Evolutionary conservation across 2,797 vertebrate species (phyloP).

Genomic region (Chaenodraco wilsoni): DNA sequence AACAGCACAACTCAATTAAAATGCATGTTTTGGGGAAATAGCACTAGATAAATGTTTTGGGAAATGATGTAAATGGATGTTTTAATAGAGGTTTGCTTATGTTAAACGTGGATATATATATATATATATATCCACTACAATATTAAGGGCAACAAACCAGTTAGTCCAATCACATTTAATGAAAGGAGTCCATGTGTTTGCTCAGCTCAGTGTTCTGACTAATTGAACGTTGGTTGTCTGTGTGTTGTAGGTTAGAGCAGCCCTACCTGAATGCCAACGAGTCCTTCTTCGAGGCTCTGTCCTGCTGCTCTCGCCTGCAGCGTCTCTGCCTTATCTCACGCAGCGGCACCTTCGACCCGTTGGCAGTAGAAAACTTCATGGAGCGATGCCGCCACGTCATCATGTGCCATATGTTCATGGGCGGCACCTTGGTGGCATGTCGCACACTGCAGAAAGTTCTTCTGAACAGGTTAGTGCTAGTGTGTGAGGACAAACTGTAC

Average conservation of each 20-base stretch:
- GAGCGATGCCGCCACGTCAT: slow-evolving; percentile 85
- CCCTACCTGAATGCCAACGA: slow-evolving; percentile 91
- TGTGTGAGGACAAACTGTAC: not conserved
- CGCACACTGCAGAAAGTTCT: slow-evolving; percentile 91
- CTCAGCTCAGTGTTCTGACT: not conserved
- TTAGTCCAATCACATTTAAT: not conserved
- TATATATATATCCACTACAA: not conserved
- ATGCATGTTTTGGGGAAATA: no score
- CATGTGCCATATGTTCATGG: slow-evolving; percentile 96
- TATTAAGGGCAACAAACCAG: not conserved
- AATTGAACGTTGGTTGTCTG: slow-evolving; percentile 11
- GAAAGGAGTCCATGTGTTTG: not conserved
- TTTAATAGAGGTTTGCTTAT: no score
- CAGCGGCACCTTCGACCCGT: slow-evolving; percentile 90
- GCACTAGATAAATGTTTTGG: no score
- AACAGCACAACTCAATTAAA: no score
- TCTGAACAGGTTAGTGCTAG: slow-evolving; percentile 86
- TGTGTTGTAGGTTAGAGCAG: slow-evolving; percentile 90
- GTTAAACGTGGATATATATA: no score
- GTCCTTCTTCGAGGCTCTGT: slow-evolving; percentile 93
- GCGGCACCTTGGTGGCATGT: slow-evolving; percentile 91
- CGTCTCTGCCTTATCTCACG: slow-evolving; percentile 95
- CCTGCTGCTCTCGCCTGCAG: slow-evolving; percentile 88
- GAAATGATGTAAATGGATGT: no score
- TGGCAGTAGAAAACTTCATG: slow-evolving; percentile 90